Evolutionary conservation across 2,113 vertebrate species (phyloP).

Genomic region (Aphelocoma coerulescens): DNA sequence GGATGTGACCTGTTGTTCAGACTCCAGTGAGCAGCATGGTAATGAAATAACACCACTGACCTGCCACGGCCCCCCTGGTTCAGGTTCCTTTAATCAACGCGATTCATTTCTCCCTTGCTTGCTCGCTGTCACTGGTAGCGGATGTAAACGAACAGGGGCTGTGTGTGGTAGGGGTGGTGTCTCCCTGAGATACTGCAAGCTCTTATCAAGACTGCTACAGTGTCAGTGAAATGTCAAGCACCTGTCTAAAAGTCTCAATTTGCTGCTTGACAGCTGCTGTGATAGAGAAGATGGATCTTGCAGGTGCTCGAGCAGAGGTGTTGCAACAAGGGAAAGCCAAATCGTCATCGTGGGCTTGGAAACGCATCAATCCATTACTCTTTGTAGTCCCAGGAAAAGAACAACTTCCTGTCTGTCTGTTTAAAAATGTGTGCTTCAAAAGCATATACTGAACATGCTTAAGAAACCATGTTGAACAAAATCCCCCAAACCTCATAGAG

Average conservation of each 20-base stretch:
- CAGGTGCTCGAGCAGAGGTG: background rate
- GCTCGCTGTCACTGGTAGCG: slow-evolving; percentile 36
- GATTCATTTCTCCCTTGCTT: slow-evolving; percentile 63
- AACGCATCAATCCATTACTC: background rate
- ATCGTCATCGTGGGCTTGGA: background rate
- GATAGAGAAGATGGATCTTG: background rate
- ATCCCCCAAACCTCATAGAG: background rate
- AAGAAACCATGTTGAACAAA: background rate
- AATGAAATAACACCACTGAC: slow-evolving; percentile 59
- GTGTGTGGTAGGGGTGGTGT: background rate
- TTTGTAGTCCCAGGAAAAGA: background rate
- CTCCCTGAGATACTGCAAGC: background rate
- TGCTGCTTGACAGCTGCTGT: background rate
- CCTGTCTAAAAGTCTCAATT: background rate
- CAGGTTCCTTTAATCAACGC: slow-evolving; percentile 57
- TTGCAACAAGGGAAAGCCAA: background rate
- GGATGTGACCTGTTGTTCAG: slow-evolving; percentile 48
- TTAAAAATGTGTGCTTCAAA: background rate
- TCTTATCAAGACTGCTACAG: background rate
- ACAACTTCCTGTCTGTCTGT: background rate
- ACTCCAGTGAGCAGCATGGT: slow-evolving; percentile 46
- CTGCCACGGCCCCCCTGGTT: slow-evolving; percentile 1
- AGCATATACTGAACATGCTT: background rate
- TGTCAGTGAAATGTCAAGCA: background rate
- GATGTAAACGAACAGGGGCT: slow-evolving; percentile 24